phyloP scores from a whole-genome alignment of 2,113 vertebrate species.

The Dromiciops gliroides region DNA sequence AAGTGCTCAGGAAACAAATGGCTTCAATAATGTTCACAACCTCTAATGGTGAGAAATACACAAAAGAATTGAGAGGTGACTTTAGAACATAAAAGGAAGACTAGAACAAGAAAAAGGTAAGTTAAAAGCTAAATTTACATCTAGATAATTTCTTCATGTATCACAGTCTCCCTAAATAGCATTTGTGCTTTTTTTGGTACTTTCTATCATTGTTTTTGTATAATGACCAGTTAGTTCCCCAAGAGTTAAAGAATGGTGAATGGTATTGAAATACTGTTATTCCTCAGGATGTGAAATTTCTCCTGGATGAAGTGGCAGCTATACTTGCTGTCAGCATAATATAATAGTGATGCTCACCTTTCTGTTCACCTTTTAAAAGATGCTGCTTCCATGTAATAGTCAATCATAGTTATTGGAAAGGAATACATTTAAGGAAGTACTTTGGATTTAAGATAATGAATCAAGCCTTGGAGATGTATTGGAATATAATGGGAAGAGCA shows the following conservation, averaged over 20 bases:
- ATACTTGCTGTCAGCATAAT: slow-evolving; percentile 19
- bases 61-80: slow-evolving; percentile 24
- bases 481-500: neutral
- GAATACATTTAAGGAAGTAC: neutral
- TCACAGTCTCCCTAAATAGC: slow-evolving; percentile 19
- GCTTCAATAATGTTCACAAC: neutral
- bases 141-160: neutral
- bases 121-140: slow-evolving; percentile 29
- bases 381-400: neutral
- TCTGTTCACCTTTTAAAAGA: neutral
- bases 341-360: neutral
- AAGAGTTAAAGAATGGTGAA: neutral
- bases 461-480: neutral
- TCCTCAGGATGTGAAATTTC: slow-evolving; percentile 8
- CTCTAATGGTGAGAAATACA: neutral
- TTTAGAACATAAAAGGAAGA: slow-evolving; percentile 30
- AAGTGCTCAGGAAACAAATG: neutral
- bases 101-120: neutral
- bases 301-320: neutral
- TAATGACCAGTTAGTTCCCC: neutral
- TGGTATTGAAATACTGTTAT: neutral
- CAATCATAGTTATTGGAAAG: neutral
- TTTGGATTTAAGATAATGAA: neutral
- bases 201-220: neutral
- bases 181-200: neutral